A percentile compares a stretch with the other conserved stretches of the same genome.
Conservation (phyloP, 2,888 invertebrate species). For the Parapristionchus giblindavisi region DNA sequence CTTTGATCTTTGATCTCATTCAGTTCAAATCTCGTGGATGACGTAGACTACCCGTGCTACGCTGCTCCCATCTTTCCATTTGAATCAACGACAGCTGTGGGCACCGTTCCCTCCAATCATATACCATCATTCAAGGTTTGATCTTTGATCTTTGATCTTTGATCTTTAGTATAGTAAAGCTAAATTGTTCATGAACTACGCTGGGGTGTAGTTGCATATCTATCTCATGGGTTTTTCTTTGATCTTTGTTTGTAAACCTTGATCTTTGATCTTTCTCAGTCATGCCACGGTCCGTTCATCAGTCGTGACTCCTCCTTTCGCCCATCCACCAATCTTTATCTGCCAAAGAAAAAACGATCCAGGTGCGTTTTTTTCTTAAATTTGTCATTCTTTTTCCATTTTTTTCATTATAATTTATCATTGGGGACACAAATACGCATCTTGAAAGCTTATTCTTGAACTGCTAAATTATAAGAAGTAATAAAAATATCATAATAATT, state of each 20-base stretch:
- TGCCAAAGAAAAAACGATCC: slow-evolving; percentile 53
- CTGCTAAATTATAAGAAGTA: not conserved
- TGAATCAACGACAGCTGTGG: slow-evolving; percentile 23
- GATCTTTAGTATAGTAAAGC: not conserved
- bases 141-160: not conserved
- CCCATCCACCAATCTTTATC: slow-evolving; percentile 55
- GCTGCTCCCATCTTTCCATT: slow-evolving; percentile 38
- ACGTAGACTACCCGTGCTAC: slow-evolving; percentile 38
- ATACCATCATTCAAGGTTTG: not conserved
- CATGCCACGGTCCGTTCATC: slow-evolving; percentile 4
- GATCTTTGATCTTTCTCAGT: not conserved
- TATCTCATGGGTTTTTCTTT: not conserved
- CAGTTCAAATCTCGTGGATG: slow-evolving; percentile 20
- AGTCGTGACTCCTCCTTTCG: slow-evolving; percentile 45
- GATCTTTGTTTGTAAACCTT: too few species aligned
- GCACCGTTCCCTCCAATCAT: slow-evolving; percentile 2
- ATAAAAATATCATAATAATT: not conserved
- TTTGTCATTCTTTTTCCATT: not conserved
- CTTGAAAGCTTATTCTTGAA: not conserved
- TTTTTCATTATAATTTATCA: not conserved
- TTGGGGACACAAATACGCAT: not conserved
- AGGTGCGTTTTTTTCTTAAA: slow-evolving; percentile 4
- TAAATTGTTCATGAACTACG: not conserved
- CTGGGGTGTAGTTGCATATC: too few species aligned
- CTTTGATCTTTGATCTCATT: not conserved